Evolutionary conservation across 2,888 invertebrate species (phyloP), one percentile per base, ranked within the genome.

Genomic region (Saturnia pavonia): DNA sequence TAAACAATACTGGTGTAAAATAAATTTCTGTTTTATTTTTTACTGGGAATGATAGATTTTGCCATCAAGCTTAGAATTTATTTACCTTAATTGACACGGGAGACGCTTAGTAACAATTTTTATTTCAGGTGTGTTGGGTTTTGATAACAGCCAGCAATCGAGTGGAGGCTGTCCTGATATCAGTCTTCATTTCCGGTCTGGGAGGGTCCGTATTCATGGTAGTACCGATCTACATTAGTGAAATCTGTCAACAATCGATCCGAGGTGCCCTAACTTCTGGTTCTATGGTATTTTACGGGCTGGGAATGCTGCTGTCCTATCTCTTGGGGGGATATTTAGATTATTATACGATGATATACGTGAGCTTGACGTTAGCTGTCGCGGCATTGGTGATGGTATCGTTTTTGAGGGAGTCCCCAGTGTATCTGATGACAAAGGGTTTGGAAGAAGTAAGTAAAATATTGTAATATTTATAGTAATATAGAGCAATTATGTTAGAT

Each of bases 171-270:
- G 73, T 90, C 0, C 77, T 92, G 0, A 57, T 77, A 0, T 84
- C 91, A 0, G 73, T 88, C 19, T 85, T 90, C 25, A 72, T 91
- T 14, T 81, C 86, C 0, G 92, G 92, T 0, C 57, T 90, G 0
- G 83, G 88, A 0, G 85, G 85, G 0, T 78, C 85, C 0, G 75
- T 80, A 0, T 82, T 87, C 69, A 73, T 91, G 0, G 79, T 87
- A 1, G 80, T 84, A 0, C 85, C 88, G 0, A 83, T 92, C 4
- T 91, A 78, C 74, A 76, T 90, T 60, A 83, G 88, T 43, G 92
- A 92, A 75, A 83, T 91, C 45, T 87, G 88, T 69, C 85, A 90
- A 69, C 88, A 91, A 67, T 88, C 87, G 2, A 85, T 92, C 34
- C 77, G 92, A 42, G 92, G 92, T 0, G 79, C 82, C 1, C 82